Percentiles rank a stretch among this genome's conserved stretches.
Evolutionary conservation across 2,888 invertebrate species (phyloP).

Genomic region (Sisyra nigra): DNA sequence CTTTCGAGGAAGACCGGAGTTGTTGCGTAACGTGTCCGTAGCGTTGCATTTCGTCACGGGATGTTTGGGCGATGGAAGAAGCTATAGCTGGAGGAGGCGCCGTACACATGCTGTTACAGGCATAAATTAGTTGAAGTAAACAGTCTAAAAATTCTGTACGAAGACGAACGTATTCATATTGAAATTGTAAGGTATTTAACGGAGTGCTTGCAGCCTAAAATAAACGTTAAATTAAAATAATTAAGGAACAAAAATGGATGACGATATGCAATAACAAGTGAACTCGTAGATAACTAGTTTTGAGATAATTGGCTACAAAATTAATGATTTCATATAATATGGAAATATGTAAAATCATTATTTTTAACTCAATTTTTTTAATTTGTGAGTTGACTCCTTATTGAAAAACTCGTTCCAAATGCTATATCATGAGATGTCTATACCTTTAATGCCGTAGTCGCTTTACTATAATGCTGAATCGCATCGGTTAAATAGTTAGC

Average conservation of each 20-base stretch:
- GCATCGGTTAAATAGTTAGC: slow-evolving; percentile 35
- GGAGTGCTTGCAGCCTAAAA: slow-evolving; percentile 51
- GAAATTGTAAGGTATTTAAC: slow-evolving; percentile 46
- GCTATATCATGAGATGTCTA: no score
- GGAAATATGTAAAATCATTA: no score
- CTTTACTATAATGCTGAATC: slow-evolving; percentile 45
- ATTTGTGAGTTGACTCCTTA: no score
- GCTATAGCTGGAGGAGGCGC: slow-evolving; percentile 91
- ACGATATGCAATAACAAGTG: no score
- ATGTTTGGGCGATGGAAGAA: slow-evolving; percentile 59
- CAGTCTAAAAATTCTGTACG: slow-evolving; percentile 59
- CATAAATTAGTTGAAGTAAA: slow-evolving; percentile 44
- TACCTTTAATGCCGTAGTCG: slow-evolving; percentile 42
- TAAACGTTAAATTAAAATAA: no score
- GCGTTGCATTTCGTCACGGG: slow-evolving; percentile 60
- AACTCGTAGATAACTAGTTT: neutral
- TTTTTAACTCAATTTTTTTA: no score
- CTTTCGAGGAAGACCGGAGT: slow-evolving; percentile 56
- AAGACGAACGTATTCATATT: slow-evolving; percentile 59
- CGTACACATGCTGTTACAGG: slow-evolving; percentile 64
- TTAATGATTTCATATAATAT: neutral
- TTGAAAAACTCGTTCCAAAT: no score
- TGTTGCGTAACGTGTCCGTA: slow-evolving; percentile 68
- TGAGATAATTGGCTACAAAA: neutral
- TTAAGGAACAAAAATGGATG: no score